Evolutionary conservation across 1,140 invertebrate genomes (phyloP).

Genomic region (Aphidius ervi): DNA sequence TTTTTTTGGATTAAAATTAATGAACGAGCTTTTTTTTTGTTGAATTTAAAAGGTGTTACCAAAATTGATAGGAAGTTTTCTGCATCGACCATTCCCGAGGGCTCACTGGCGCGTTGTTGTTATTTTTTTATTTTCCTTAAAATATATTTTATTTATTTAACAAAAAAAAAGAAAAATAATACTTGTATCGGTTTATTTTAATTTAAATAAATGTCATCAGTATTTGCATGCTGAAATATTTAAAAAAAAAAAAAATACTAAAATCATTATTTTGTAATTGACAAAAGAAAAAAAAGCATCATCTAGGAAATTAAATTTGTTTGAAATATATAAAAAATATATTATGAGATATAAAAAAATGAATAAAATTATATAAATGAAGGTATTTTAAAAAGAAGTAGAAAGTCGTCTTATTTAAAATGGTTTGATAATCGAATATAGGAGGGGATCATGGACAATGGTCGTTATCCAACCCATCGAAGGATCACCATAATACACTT

Average conservation of each 20-base stretch:
- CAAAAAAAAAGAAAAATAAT: too few relatives aligned
- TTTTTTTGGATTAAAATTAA: neutral
- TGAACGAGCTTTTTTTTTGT: slow-evolving; percentile 9
- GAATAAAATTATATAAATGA: slow-evolving; percentile 24
- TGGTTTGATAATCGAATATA: slow-evolving; percentile 54
- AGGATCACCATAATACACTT: too few relatives aligned
- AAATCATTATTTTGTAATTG: too few relatives aligned
- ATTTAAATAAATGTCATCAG: too few relatives aligned
- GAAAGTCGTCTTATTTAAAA: slow-evolving; percentile 53
- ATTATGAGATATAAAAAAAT: slow-evolving; percentile 18
- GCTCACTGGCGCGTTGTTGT: slow-evolving; percentile 28
- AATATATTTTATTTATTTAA: too few relatives aligned
- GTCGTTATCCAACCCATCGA: slow-evolving; percentile 36
- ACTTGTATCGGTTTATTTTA: too few relatives aligned
- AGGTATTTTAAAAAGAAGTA: slow-evolving; percentile 33
- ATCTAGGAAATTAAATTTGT: slow-evolving; percentile 19
- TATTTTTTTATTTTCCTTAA: slow-evolving; percentile 1
- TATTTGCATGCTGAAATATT: too few relatives aligned
- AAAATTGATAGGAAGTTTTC: slow-evolving; percentile 40
- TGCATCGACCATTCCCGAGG: slow-evolving; percentile 44
- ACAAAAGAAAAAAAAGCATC: too few relatives aligned
- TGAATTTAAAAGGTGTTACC: slow-evolving; percentile 3
- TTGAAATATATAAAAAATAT: slow-evolving; percentile 30
- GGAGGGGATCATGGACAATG: slow-evolving; percentile 50
- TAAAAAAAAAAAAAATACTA: too few relatives aligned